phyloP scores from a whole-genome alignment of 2,888 invertebrate species.

The Zygaena filipendulae region DNA sequence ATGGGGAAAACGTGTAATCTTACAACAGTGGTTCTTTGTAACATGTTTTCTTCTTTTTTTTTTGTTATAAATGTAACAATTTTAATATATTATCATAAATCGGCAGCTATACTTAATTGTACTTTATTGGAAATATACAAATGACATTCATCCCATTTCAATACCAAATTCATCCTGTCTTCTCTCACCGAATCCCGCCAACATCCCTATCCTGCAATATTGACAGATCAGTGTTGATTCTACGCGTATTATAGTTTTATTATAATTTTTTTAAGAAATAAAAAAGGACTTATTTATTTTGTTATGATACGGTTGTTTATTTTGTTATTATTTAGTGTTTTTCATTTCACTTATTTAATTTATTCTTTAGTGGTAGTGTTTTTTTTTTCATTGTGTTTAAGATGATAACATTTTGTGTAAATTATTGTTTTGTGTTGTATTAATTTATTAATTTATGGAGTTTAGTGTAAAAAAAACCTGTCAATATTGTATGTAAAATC shows the following conservation, averaged over 20 bases:
- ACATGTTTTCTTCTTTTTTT: slow-evolving; percentile 38
- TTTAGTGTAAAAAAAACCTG: slow-evolving; percentile 41
- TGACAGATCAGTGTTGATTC: slow-evolving; percentile 69
- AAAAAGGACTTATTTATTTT: slow-evolving; percentile 61
- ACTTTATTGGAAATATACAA: slow-evolving; percentile 60
- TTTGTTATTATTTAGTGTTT: slow-evolving; percentile 61
- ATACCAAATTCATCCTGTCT: slow-evolving; percentile 16
- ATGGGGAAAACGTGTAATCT: too few relatives aligned
- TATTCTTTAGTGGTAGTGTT: slow-evolving; percentile 54
- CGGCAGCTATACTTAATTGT: slow-evolving; percentile 61
- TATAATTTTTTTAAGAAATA: slow-evolving; percentile 43
- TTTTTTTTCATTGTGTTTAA: slow-evolving; percentile 25
- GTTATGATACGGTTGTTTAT: slow-evolving; percentile 46
- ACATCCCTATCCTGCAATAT: slow-evolving; percentile 43
- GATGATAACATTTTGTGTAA: slow-evolving; percentile 42
- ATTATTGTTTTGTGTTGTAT: slow-evolving; percentile 47
- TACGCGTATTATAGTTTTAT: slow-evolving; percentile 29
- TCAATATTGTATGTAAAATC: slow-evolving; percentile 63
- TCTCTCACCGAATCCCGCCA: slow-evolving; percentile 21
- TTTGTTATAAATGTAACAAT: slow-evolving; percentile 49
- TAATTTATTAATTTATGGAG: slow-evolving; percentile 48
- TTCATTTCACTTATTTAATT: slow-evolving; percentile 55
- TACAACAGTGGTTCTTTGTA: too few relatives aligned
- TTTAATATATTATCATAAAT: slow-evolving; percentile 39
- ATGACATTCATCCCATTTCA: slow-evolving; percentile 47